Conservation (phyloP, 2,888 invertebrate genomes). For the Andrena flavipes region DNA sequence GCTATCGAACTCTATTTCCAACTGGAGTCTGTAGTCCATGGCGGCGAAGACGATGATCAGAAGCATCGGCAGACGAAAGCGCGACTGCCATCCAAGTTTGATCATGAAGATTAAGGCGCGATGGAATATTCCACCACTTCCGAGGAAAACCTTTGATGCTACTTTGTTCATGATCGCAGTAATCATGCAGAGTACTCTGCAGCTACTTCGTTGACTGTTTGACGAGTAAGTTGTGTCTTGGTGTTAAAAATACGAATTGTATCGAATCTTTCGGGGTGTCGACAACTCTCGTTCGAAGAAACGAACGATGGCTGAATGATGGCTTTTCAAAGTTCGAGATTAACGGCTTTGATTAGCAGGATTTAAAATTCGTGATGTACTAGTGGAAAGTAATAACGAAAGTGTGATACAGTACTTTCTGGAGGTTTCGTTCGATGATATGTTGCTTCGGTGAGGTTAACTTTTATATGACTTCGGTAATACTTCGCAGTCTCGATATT, state of each 20-base stretch:
- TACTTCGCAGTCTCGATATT: neutral
- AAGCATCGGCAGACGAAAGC: conserved; percentile 89
- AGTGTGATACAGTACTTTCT: neutral
- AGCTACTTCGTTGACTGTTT: neutral
- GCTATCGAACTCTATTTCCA: conserved; percentile 86
- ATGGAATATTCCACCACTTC: conserved; percentile 83
- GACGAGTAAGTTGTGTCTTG: too few species aligned
- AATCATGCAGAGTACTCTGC: neutral
- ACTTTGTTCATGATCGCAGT: conserved; percentile 58
- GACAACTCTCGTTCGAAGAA: too few species aligned
- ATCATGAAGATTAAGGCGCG: conserved; percentile 88
- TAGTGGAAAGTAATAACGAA: neutral
- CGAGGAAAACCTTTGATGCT: conserved; percentile 76
- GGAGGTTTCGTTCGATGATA: neutral
- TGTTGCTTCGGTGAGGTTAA: conserved; percentile 26
- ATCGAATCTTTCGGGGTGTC: too few species aligned
- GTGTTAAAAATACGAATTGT: too few species aligned
- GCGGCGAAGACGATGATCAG: conserved; percentile 88
- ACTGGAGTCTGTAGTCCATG: conserved; percentile 89
- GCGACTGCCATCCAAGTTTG: conserved; percentile 90
- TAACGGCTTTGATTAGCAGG: too few species aligned
- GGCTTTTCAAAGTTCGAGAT: too few species aligned
- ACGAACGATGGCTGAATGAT: too few species aligned
- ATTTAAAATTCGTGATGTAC: too few species aligned
- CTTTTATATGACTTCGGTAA: neutral